Conservation (phyloP, 1,140 invertebrate genomes). For the Ceratina japonica region DNA sequence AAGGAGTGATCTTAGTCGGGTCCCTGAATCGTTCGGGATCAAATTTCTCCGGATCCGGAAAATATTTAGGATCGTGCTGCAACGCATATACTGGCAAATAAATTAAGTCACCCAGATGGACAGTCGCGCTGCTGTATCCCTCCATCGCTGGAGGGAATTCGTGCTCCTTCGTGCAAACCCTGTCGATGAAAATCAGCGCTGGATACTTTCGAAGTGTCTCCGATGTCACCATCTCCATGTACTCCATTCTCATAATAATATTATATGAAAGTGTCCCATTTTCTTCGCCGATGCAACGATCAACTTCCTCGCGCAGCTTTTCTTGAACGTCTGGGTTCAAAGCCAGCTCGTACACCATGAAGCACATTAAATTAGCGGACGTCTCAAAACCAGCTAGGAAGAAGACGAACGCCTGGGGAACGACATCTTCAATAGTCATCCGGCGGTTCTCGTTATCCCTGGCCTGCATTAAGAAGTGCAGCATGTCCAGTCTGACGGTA, state of each 20-base stretch:
- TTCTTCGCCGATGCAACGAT: constrained; percentile 42
- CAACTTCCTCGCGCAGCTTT: constrained; percentile 79
- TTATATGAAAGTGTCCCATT: constrained; percentile 62
- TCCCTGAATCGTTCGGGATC: constrained; percentile 77
- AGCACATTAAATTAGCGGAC: constrained; percentile 80
- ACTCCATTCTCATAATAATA: constrained; percentile 63
- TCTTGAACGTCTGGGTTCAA: constrained; percentile 82
- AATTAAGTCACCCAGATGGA: constrained; percentile 49
- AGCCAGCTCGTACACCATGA: constrained; percentile 79
- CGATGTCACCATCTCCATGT: constrained; percentile 74
- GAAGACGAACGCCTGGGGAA: constrained; percentile 79
- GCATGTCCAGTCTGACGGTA: constrained; percentile 50
- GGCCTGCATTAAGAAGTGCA: constrained; percentile 50
- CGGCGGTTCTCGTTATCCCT: constrained; percentile 49
- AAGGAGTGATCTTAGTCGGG: constrained; percentile 69
- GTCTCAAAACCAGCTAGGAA: constrained; percentile 85
- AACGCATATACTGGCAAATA: constrained; percentile 58
- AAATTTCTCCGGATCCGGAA: constrained; percentile 73
- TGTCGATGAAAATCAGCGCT: constrained; percentile 76
- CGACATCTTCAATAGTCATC: constrained; percentile 80
- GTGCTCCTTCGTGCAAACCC: constrained; percentile 76
- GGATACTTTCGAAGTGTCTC: constrained; percentile 82
- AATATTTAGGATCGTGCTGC: constrained; percentile 70
- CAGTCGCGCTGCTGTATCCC: not conserved
- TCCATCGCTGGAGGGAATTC: constrained; percentile 42